phyloP scores from a whole-genome alignment of 2,888 invertebrate genomes.

The Imbricaverruca yamaguchii region DNA sequence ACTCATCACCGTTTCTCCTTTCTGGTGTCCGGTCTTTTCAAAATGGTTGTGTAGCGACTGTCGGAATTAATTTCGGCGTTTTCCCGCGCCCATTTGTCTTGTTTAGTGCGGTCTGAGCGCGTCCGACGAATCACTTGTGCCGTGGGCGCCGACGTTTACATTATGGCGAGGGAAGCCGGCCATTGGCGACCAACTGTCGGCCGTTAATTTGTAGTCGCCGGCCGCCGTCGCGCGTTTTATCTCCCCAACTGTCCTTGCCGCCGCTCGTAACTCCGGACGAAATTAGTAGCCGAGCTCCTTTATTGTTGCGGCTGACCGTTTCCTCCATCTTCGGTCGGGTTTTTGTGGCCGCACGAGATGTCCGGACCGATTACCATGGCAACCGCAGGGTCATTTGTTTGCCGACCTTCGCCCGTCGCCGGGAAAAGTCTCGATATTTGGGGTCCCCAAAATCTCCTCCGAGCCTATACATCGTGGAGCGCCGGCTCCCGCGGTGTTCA shows the following conservation, averaged over 20 bases:
- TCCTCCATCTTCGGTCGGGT: background rate
- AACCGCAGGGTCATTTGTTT: background rate
- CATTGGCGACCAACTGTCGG: background rate
- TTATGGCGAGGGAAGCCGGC: background rate
- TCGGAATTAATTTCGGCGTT: background rate
- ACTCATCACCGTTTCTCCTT: background rate
- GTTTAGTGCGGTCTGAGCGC: background rate
- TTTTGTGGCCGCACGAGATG: constrained; percentile 25
- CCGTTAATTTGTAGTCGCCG: constrained; percentile 7
- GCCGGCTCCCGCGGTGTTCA: constrained; percentile 33
- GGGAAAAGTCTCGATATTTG: constrained; percentile 25
- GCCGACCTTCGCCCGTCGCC: constrained; percentile 22
- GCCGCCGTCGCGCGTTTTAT: background rate
- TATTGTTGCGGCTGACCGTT: constrained; percentile 12
- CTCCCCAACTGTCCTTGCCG: constrained; percentile 13
- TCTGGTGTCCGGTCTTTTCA: background rate
- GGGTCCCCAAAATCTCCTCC: constrained; percentile 27
- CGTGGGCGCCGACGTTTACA: background rate
- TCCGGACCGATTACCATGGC: background rate
- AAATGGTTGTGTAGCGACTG: background rate
- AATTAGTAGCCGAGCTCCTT: constrained; percentile 6
- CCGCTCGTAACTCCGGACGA: background rate
- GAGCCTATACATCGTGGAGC: constrained; percentile 31
- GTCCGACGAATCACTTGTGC: background rate
- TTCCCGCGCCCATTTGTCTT: background rate